Evolutionary conservation across 2,113 vertebrate genomes (phyloP).

Genomic region (rabbit (Oryctolagus cuniculus)): DNA sequence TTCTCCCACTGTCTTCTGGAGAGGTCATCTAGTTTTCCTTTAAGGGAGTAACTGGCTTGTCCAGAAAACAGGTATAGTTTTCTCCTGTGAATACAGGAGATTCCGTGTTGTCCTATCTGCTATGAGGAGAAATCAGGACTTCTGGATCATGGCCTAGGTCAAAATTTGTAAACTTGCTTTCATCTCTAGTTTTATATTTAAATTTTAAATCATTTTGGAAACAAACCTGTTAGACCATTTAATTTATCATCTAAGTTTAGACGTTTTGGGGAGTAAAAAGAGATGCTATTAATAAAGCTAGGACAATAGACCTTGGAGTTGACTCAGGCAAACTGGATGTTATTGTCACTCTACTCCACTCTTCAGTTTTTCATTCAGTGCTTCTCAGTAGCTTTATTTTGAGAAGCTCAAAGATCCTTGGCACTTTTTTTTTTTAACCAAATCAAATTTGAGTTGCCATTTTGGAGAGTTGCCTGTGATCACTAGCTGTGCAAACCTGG

Average conservation of each 20-base stretch:
- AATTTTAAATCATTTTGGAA: conserved; percentile 2
- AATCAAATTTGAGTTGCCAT: neutral
- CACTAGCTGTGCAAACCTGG: neutral
- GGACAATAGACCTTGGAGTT: neutral
- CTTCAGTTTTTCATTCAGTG: neutral
- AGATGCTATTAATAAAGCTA: neutral
- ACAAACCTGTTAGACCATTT: neutral
- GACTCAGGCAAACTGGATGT: neutral
- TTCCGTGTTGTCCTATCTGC: neutral
- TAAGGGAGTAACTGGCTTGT: neutral
- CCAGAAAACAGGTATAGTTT: neutral
- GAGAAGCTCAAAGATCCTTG: neutral
- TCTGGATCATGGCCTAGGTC: neutral
- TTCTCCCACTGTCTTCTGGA: conserved; percentile 32
- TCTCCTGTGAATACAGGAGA: neutral
- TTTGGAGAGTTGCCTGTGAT: neutral
- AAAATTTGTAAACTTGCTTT: neutral
- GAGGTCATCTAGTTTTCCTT: neutral
- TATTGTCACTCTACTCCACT: neutral
- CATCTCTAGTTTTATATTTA: conserved; percentile 20
- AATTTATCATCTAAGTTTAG: neutral
- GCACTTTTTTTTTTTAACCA: neutral
- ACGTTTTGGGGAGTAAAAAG: neutral
- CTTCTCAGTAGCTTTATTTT: neutral
- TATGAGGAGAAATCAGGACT: rapidly evolving